Percentiles rank a stretch among this genome's conserved stretches.
Conservation (phyloP, 1,140 invertebrate species). For the Drosophila ficusphila region DNA sequence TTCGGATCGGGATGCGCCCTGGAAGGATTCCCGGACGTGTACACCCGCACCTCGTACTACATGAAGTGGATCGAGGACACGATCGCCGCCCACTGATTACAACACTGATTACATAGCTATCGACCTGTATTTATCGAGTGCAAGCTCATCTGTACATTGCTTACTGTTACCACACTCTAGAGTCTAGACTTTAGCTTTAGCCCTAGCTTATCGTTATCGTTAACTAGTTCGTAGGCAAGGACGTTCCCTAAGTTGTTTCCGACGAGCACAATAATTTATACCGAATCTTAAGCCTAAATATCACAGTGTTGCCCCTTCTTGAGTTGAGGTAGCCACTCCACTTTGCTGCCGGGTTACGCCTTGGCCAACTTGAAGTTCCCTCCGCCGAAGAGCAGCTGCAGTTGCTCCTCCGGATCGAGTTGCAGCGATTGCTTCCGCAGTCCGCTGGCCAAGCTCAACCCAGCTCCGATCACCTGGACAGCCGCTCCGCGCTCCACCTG, state of each 20-base stretch:
- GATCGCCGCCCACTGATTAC: conserved; percentile 73
- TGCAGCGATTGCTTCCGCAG: conserved; percentile 35
- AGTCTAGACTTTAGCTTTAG: conserved; percentile 43
- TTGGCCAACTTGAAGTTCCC: conserved; percentile 10
- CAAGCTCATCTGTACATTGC: conserved; percentile 59
- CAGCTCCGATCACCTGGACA: conserved; percentile 3
- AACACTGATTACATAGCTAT: conserved; percentile 22
- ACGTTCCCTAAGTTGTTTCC: conserved; percentile 79
- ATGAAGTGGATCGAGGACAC: conserved; percentile 92
- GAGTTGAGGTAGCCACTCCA: conserved; percentile 35
- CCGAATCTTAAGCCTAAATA: conserved; percentile 69
- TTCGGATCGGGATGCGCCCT: conserved; percentile 95
- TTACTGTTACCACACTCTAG: conserved; percentile 42
- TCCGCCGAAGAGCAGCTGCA: conserved; percentile 20
- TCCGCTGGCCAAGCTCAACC: neutral
- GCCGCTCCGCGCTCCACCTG: conserved; percentile 26
- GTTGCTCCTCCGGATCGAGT: conserved; percentile 49
- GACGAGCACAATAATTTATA: conserved; percentile 73
- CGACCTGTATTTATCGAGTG: conserved; percentile 63
- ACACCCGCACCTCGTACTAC: conserved; percentile 93
- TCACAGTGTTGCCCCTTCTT: conserved; percentile 59
- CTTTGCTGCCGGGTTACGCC: conserved; percentile 2
- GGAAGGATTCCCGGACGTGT: conserved; percentile 93
- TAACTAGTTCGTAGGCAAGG: conserved; percentile 59
- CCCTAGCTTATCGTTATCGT: conserved; percentile 55